Percentiles rank a stretch among this genome's conserved stretches.
Conservation (phyloP, 2,888 invertebrate species). For the Periphyllus acericola region DNA sequence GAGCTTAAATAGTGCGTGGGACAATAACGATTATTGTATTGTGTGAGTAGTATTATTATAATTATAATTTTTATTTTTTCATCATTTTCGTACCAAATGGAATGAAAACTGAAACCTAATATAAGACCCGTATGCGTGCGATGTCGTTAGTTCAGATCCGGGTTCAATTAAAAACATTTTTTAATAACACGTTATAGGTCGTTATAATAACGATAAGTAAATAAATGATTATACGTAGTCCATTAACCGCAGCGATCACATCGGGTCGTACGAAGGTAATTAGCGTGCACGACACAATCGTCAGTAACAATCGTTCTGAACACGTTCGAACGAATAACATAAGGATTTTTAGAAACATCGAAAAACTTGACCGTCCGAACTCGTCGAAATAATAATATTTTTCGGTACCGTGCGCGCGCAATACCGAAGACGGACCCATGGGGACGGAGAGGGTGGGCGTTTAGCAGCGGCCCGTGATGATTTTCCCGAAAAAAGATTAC, state of each 20-base stretch:
- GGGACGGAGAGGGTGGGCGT: too few relatives aligned
- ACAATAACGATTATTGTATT: slow-evolving; percentile 14
- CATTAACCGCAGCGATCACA: neutral
- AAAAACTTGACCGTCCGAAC: too few relatives aligned
- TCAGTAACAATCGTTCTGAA: neutral
- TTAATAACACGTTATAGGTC: slow-evolving; percentile 45
- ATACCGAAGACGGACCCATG: too few relatives aligned
- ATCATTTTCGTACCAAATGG: slow-evolving; percentile 21
- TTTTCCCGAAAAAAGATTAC: too few relatives aligned
- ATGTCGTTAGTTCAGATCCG: slow-evolving; percentile 54
- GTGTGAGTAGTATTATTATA: neutral
- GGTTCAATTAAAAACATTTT: slow-evolving; percentile 60
- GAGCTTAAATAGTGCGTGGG: slow-evolving; percentile 18
- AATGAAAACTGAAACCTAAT: slow-evolving; percentile 45
- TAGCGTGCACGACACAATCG: neutral
- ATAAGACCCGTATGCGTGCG: slow-evolving; percentile 46
- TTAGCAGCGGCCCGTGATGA: too few relatives aligned
- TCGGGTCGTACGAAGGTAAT: slow-evolving; percentile 8
- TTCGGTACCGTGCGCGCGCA: too few relatives aligned
- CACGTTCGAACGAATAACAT: neutral
- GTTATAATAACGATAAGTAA: slow-evolving; percentile 48
- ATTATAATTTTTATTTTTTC: neutral
- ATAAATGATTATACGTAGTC: slow-evolving; percentile 22
- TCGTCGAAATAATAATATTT: too few relatives aligned
- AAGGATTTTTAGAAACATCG: neutral